These are phyloP conservation scores for Ylistrum balloti DNA, from an alignment of 1,140 invertebrate species.

Conservation along the genomic window DNA sequence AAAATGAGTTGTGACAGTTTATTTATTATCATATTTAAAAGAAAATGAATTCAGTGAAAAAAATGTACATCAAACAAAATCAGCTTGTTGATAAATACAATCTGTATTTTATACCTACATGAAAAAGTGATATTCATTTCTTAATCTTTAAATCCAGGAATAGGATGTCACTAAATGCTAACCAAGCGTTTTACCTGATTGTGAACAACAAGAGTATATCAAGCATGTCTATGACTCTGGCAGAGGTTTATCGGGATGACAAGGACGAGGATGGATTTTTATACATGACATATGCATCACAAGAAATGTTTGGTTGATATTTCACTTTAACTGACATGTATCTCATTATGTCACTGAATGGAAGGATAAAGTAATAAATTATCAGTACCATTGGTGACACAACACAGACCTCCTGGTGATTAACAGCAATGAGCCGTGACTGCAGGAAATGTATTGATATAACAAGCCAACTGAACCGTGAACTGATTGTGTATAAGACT, in stretches of 20 bases:
- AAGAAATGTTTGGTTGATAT: conserved; percentile 90
- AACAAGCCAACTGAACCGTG: neutral
- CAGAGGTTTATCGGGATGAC: conserved; percentile 90
- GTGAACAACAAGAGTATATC: conserved; percentile 92
- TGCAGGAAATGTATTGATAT: neutral
- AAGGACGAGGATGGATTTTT: conserved; percentile 92
- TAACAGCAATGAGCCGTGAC: neutral
- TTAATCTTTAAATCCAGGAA: conserved; percentile 73
- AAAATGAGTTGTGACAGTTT: no score
- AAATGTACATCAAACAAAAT: no score
- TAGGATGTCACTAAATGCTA: conserved; percentile 79
- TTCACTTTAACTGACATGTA: neutral
- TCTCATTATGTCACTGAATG: neutral
- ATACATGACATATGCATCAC: conserved; percentile 93
- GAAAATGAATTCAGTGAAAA: no score
- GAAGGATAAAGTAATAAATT: neutral
- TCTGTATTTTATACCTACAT: no score
- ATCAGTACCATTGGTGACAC: neutral
- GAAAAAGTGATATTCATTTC: conserved; percentile 4
- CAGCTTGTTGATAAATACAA: no score
- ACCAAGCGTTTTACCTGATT: conserved; percentile 90
- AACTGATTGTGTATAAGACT: neutral
- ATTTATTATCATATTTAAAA: no score
- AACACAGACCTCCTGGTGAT: neutral
- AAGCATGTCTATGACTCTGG: conserved; percentile 90